Evolutionary conservation across 1,140 invertebrate genomes (phyloP), one percentile per base, ranked within the genome.

Genomic region (Stratiolaelaps scimitus): DNA sequence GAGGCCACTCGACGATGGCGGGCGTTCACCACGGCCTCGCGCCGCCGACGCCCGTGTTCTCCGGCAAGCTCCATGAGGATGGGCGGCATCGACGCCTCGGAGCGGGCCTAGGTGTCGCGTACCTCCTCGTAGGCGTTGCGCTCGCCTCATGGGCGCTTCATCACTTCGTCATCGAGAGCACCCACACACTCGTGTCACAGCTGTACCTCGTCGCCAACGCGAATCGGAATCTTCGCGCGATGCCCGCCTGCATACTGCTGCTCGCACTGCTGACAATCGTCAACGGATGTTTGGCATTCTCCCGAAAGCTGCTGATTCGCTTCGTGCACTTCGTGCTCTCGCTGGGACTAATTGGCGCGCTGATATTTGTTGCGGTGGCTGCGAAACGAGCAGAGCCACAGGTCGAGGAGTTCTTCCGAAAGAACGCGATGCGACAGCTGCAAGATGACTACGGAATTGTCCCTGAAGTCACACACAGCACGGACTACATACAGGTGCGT

Each of bases 251-350:
- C 23, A 60, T 60, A 5, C 20, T 60, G 20, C 10, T 60, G 15
- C 26, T 60, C 2, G 17, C 53, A 34, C 10, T 60, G 4, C 53
- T 60, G 53, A 34, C 53, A 1, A 60, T 60, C 15, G 53, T 60
- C 17, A 60, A 60, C 20, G 53, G 53, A 17, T 60, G 53, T 26
- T 60, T 60, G 17, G 53, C 53, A 4, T 60, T 60, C 53, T 60
- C 53, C 26, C 26, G 23, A 34, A 60, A 23, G 23, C 26, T 60
- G 6, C 26, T 26, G 26, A 23, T 60, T 26, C 53, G 53, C 20
- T 60, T 60, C 23, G 23, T 60, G 17, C 53, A 60, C 10, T 60
- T 60, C 23, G 34, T 60, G 53, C 53, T 60, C 26, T 20, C 53
- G 2, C 15, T 23, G 1, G 53, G 53, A n/a, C 15, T 60, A 26